Evolutionary conservation across 2,888 invertebrate species (phyloP), one percentile per base, ranked within the genome.

Genomic region (Drosophila melanosoma): DNA sequence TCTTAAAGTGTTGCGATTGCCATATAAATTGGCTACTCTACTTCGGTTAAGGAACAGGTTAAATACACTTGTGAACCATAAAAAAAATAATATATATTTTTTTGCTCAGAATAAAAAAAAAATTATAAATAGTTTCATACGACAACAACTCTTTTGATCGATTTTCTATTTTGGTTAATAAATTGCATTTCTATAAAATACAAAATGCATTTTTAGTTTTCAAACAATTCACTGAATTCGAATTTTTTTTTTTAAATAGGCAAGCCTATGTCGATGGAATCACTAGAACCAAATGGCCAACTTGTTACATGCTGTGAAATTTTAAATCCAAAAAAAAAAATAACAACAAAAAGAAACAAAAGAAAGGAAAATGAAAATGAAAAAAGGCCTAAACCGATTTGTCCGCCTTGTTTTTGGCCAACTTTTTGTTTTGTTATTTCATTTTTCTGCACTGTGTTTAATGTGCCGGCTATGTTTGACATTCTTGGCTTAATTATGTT

Each of bases 401-500:
- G 52, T 29, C 23, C 42, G 20, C 17, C 15, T 49, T 54, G 20
- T 40, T 12, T n/a, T 20, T 32, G 33, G n/a, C 49, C 8, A 40
- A 29, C 15, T 20, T 23, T 32, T 11, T 20, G 3, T 36, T 26
- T 45, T 63, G 58, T 57, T 32, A 29, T 23, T 32, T 56, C 4
- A n/a, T 26, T 38, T 10, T 29, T 53, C 26, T 36, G 56, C 42
- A 40, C 45, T 66, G 42, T 68, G 52, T n/a, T 56, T 63, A 57
- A 63, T 68, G 63, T 58, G 6, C 7, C 42, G 52, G 45, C 65
- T 32, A 64, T 69, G 64, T 65, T 51, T 64, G 56, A 35, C 42
- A 54, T 64, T 23, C 64, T 69, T 52, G 61, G 67, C 67, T 85
- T 80, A 83, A 82, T 86, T 83, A 79, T 79, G 77, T 83, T 76